Conservation (phyloP, 2,888 invertebrate species). For the Diarsia rubi region DNA sequence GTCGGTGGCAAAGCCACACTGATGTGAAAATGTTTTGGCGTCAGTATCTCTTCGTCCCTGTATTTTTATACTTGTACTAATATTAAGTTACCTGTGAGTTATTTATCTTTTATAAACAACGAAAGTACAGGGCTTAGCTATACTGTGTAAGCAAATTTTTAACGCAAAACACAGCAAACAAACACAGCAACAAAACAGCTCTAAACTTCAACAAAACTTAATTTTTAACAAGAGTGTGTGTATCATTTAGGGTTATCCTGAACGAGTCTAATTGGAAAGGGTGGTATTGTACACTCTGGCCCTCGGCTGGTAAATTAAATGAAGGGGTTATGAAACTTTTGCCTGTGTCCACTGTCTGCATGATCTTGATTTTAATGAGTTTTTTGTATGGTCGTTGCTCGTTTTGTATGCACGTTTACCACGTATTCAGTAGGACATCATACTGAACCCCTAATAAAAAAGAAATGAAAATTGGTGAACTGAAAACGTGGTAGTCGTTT, state of each 20-base stretch:
- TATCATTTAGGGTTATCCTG: background rate
- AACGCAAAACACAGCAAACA: too few species aligned
- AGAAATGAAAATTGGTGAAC: too few species aligned
- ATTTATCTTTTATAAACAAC: constrained; percentile 1
- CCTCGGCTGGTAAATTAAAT: background rate
- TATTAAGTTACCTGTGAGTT: background rate
- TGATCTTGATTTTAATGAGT: constrained; percentile 6
- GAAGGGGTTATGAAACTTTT: constrained; percentile 1
- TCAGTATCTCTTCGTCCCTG: too few species aligned
- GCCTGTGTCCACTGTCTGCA: background rate
- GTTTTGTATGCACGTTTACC: too few species aligned
- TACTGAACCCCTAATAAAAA: too few species aligned
- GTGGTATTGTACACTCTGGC: background rate
- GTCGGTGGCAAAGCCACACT: too few species aligned
- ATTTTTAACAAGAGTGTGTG: background rate
- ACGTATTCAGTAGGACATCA: too few species aligned
- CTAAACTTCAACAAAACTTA: fast-evolving
- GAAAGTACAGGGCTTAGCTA: too few species aligned
- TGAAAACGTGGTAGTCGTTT: too few species aligned
- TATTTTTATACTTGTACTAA: background rate
- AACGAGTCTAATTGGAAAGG: constrained; percentile 9
- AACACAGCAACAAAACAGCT: background rate
- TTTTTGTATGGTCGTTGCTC: too few species aligned
- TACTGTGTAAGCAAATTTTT: background rate
- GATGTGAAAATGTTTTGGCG: too few species aligned